Percentiles rank a stretch among this genome's conserved stretches.
phyloP scores from a whole-genome alignment of 2,888 invertebrate species.

The Biston stratarius region DNA sequence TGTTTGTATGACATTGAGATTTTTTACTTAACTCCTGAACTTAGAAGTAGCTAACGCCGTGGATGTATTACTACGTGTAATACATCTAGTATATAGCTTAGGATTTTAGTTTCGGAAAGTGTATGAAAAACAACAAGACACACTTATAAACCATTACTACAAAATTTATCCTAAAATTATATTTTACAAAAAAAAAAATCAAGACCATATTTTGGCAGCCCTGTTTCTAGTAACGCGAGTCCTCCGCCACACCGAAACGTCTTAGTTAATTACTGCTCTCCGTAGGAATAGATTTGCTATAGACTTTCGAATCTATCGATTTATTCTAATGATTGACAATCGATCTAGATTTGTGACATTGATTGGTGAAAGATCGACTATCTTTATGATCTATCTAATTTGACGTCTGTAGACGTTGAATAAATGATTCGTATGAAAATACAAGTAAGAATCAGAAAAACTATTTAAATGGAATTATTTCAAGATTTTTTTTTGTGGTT shows the following conservation, averaged over 20 bases:
- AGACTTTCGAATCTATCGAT: conserved; percentile 50
- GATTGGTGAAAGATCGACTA: conserved; percentile 35
- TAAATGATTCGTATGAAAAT: no score
- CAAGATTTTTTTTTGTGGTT: no score
- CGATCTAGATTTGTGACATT: conserved; percentile 29
- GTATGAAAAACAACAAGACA: no score
- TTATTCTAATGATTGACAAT: conserved; percentile 43
- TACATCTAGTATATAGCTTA: no score
- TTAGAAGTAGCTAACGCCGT: no score
- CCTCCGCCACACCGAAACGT: conserved; percentile 65
- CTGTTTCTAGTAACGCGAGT: conserved; percentile 70
- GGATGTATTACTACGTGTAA: no score
- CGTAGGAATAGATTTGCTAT: conserved; percentile 64
- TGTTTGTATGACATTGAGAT: no score
- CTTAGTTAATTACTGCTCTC: conserved; percentile 64
- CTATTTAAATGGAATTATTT: no score
- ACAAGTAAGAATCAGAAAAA: neutral
- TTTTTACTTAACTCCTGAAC: no score
- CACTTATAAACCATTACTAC: no score
- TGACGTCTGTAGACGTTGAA: neutral
- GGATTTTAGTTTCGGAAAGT: no score
- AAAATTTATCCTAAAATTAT: neutral
- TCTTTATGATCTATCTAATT: conserved; percentile 11
- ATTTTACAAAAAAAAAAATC: neutral
- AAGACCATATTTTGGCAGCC: conserved; percentile 44